Evolutionary conservation across 2,797 vertebrate genomes (phyloP), one percentile per base, ranked within the genome.

Genomic region (Chloroceryle inda): DNA sequence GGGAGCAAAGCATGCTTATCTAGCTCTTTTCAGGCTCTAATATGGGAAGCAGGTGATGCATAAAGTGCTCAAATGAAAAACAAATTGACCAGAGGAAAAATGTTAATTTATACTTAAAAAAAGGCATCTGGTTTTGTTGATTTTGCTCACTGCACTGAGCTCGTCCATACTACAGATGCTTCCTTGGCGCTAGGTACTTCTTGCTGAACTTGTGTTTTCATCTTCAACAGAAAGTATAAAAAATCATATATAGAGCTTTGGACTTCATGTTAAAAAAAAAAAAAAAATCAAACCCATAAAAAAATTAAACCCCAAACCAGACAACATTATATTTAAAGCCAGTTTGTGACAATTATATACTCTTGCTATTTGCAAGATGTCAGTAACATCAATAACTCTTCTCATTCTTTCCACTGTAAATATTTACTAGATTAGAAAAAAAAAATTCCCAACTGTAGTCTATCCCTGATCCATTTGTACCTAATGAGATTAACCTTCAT

Each of bases 51-150:
- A 86, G 73, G 26, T 79, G 84, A 59, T 82, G 81, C 59, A 73
- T 49, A 76, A 94, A 92, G 66, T 59, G 74, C 71, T 76, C 44
- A 44, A 44, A 77, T 7, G 44, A 81, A 85, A 49, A 26, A 31
- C 69, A 92, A 92, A 89, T 35, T 72, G 29, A 76, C 58, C 42
- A 37, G 55, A 89, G 86, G 37, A 66, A 53, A 93, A 89, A 89
- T 8, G 55, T 4, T n/a, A 47, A 84, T 76, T 91, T 10, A 13
- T 58, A 5, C 55, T 61, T 74, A 3, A 45, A 49, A 11, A 2
- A 78, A 89, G 62, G n/a, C 67, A 85, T 45, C 66, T 81, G 80
- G 38, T 62, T 94, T 81, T 96, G 73, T 64, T 93, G 77, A 42
- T 69, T 94, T 84, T 96, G 69, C 71, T 93, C 66, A 47, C 45